Percentiles rank a stretch among this genome's conserved stretches.
phyloP scores from a whole-genome alignment of 2,113 vertebrate genomes.

The Variabilichromis moorii region DNA sequence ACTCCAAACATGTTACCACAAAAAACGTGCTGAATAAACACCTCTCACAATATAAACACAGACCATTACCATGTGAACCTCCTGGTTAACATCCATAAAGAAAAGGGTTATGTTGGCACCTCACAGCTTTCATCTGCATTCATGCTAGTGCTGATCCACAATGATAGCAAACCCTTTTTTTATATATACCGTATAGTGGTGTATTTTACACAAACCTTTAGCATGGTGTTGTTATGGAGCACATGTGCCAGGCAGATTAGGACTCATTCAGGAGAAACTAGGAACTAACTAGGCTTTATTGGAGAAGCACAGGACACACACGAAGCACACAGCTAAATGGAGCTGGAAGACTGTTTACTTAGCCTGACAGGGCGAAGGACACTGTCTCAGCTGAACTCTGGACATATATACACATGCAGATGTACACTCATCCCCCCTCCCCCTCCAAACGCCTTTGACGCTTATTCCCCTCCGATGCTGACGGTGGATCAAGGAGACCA shows the following conservation, averaged over 20 bases:
- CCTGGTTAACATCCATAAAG: neutral
- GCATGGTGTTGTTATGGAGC: neutral
- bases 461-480: neutral
- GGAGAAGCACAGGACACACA: neutral
- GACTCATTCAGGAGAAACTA: neutral
- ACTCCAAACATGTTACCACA: neutral
- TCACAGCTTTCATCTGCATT: neutral
- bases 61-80: neutral
- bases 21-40: accelerated
- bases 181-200: neutral
- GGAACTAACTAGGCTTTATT: neutral
- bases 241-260: neutral
- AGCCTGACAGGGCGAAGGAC: neutral
- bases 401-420: neutral
- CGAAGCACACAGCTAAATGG: neutral
- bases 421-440: neutral
- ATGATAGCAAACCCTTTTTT: neutral
- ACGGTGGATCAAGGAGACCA: accelerated
- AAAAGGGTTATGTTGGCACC: neutral
- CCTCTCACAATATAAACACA: neutral
- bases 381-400: neutral
- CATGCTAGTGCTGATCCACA: neutral
- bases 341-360: neutral
- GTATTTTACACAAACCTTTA: neutral
- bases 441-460: accelerated